A percentile compares a stretch with the other conserved stretches of the same genome.
Evolutionary conservation across 2,888 invertebrate species (phyloP).

Genomic region (Perdita meconis): DNA sequence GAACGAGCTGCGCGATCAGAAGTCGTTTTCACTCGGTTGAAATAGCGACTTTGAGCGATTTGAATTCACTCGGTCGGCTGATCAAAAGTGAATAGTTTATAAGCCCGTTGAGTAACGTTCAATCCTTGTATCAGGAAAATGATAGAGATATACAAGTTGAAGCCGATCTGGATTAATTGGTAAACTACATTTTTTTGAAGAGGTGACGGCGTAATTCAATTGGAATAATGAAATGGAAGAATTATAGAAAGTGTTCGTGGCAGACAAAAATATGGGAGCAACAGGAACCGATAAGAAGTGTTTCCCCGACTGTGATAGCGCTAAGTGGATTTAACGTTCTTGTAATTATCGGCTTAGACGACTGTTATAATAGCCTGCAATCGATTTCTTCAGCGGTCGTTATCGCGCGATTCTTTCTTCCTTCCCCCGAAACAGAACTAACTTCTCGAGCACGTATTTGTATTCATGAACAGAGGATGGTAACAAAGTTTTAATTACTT

Average conservation of each 20-base stretch:
- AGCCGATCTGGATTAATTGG: too few relatives aligned
- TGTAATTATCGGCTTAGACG: neutral
- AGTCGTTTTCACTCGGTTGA: too few relatives aligned
- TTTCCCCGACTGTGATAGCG: neutral
- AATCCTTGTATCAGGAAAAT: too few relatives aligned
- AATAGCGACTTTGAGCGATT: too few relatives aligned
- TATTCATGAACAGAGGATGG: constrained; percentile 46
- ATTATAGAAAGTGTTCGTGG: neutral
- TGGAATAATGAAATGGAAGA: too few relatives aligned
- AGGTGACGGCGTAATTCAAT: too few relatives aligned
- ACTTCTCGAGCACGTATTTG: constrained; percentile 33
- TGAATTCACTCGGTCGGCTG: neutral
- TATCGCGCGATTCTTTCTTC: constrained; percentile 5
- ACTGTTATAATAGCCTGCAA: neutral
- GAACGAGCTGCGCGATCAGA: too few relatives aligned
- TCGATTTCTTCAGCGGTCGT: neutral
- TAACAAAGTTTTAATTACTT: constrained; percentile 57
- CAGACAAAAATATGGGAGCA: neutral
- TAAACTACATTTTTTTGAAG: too few relatives aligned
- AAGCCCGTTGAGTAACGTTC: too few relatives aligned
- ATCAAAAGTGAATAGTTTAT: too few relatives aligned
- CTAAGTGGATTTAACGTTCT: neutral
- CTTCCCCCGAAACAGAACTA: constrained; percentile 13
- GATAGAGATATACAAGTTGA: too few relatives aligned
- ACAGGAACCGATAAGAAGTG: neutral